phyloP scores from a whole-genome alignment of 2,797 vertebrate species.

The Gobio occitaniae region DNA sequence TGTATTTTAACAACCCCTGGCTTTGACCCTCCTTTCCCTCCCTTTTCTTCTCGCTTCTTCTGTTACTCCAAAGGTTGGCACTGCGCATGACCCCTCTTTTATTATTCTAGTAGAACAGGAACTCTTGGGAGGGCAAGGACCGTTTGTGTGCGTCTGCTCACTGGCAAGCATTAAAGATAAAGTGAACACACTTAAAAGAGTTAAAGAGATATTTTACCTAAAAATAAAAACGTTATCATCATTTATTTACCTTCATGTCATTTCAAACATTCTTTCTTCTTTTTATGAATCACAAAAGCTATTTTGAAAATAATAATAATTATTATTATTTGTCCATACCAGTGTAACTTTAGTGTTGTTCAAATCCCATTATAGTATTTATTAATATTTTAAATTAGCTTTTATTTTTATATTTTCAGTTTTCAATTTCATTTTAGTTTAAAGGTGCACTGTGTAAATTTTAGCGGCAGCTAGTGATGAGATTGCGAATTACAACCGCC shows the following conservation, averaged over 20 bases:
- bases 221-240: not conserved
- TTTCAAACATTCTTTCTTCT: not conserved
- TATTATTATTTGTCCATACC: not conserved
- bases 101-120: conserved; percentile 77
- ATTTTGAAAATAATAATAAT: not conserved
- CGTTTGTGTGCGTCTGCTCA: not conserved
- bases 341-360: not conserved
- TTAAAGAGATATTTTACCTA: not conserved
- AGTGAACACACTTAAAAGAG: not conserved
- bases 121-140: conserved; percentile 55
- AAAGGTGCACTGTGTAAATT: no score
- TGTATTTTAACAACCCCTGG: conserved; percentile 26
- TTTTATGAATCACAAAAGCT: not conserved
- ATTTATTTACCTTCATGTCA: not conserved
- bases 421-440: not conserved
- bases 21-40: conserved; percentile 11
- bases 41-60: conserved; percentile 33
- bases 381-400: not conserved
- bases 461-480: no score
- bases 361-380: not conserved
- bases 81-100: conserved; percentile 78
- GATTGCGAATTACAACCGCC: no score
- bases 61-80: conserved; percentile 67
- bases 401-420: not conserved
- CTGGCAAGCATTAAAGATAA: conserved; percentile 2